Base-by-base conservation (phyloP, 2,113 vertebrate genomes). In the Hydrolagus affinis region DNA sequence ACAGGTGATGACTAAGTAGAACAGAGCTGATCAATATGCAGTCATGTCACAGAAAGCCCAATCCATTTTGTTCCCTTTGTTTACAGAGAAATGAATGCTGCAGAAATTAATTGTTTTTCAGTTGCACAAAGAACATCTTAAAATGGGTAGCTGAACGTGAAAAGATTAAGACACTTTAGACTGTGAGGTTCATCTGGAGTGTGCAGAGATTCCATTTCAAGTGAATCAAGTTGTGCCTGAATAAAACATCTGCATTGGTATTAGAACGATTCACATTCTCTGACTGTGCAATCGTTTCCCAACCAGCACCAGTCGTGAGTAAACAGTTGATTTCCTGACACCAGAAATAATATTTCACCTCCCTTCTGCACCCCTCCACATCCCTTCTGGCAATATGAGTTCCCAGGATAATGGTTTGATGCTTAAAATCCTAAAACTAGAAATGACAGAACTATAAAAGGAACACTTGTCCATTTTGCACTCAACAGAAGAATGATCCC, bases 401-500 rank as follows among this genome's bases (percentile, higher is more conserved):
- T 19, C 66, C 78, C 17, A 83, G 60, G 7, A 28, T 28, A 28
- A 28, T 83, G 78, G 30, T 83, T 66, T 25, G n/a, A 60, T 83
- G 64, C 60, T 83, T 83, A 66, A 62, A 78, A 62, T 68, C 60
- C 64, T 83, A 66, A 62, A 59, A 62, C 32, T 28, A 83, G 62
- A 68, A 60, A 68, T 28, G 62, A 68, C 28, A 32, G 78, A 23
- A 83, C 11, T 60, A 83, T 8, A 62, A 83, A 83, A 66, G 64
- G 62, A 30, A 83, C 11, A 60, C 28, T 83, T 68, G 44, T 66
- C n/a, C 62, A 83, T 66, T 32, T 83, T 83, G 64, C 78, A 83
- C 62, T 83, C 44, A 44, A 44, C 44, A 44, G 6, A 44, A 44
- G 44, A 44, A 44, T 44, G 44, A 44, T 6, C 44, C 44, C 44